Evolutionary conservation across 1,140 invertebrate species (phyloP).

Genomic region (Drosophila serrata): DNA sequence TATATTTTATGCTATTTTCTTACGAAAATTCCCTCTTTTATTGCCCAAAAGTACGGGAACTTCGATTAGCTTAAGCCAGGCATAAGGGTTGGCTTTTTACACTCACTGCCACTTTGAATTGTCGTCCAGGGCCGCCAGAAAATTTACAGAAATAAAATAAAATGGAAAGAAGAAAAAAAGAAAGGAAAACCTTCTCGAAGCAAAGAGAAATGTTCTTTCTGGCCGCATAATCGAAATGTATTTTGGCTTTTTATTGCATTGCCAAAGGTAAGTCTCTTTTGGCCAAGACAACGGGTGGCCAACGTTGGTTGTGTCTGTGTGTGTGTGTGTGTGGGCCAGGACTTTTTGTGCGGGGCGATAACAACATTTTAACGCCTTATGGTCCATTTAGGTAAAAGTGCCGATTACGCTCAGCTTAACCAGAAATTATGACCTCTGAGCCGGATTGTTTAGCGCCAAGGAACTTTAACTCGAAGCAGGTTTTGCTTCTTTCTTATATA

Average conservation of each 20-base stretch:
- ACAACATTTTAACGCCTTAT: conserved; percentile 83
- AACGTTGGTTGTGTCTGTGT: neutral
- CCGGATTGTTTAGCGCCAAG: conserved; percentile 22
- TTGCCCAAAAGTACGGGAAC: conserved; percentile 45
- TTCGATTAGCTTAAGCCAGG: conserved; percentile 72
- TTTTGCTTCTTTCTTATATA: neutral
- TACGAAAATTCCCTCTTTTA: conserved; percentile 43
- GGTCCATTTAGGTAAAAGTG: conserved; percentile 82
- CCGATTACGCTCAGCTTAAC: conserved; percentile 79
- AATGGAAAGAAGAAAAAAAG: conserved; percentile 39
- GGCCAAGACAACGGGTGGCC: conserved; percentile 3
- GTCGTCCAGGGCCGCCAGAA: conserved; percentile 62
- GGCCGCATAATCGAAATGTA: conserved; percentile 79
- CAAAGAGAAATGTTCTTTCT: conserved; percentile 46
- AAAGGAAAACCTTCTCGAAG: neutral
- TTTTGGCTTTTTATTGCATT: conserved; percentile 70
- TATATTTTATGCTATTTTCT: conserved; percentile 70
- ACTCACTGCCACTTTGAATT: conserved; percentile 50
- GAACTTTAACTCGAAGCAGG: conserved; percentile 25
- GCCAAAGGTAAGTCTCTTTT: conserved; percentile 39
- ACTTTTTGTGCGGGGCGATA: conserved; percentile 52
- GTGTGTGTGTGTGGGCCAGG: conserved; percentile 7
- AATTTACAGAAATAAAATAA: conserved; percentile 63
- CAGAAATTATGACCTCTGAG: conserved; percentile 77
- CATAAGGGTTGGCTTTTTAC: conserved; percentile 25